Conservation (phyloP, 2,113 vertebrate genomes). For the Beaufortia kweichowensis region DNA sequence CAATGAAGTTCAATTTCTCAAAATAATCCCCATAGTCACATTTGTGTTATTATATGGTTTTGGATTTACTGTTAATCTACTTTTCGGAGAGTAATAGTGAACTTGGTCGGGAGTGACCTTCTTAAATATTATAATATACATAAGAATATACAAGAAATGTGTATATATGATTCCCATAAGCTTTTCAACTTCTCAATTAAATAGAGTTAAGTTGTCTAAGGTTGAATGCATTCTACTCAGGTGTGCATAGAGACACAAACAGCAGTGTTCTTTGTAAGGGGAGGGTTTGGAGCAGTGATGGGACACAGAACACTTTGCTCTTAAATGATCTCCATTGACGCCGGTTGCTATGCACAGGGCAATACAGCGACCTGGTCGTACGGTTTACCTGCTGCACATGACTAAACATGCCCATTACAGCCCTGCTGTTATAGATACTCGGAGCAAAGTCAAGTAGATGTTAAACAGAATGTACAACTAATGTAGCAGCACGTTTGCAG, state of each 20-base stretch:
- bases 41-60: too few relatives aligned
- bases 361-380: slow-evolving; percentile 5
- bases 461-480: background rate
- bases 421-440: slow-evolving; percentile 19
- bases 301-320: background rate
- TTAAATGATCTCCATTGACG: slow-evolving; percentile 16
- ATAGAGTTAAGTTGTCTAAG: background rate
- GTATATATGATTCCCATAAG: too few relatives aligned
- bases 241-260: background rate
- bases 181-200: too few relatives aligned
- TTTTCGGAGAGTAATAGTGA: too few relatives aligned
- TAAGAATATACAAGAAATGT: too few relatives aligned
- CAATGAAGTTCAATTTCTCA: too few relatives aligned
- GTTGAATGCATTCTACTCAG: background rate
- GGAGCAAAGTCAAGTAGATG: background rate
- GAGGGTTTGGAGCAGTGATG: background rate
- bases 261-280: background rate
- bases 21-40: too few relatives aligned
- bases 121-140: too few relatives aligned
- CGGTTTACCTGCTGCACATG: slow-evolving; percentile 1
- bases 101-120: too few relatives aligned
- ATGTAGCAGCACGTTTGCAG: background rate
- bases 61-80: too few relatives aligned
- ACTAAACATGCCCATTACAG: slow-evolving; percentile 35
- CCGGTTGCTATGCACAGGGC: slow-evolving; percentile 22